Conservation (phyloP, 2,888 invertebrate genomes). For the Alloplasta piceator region DNA sequence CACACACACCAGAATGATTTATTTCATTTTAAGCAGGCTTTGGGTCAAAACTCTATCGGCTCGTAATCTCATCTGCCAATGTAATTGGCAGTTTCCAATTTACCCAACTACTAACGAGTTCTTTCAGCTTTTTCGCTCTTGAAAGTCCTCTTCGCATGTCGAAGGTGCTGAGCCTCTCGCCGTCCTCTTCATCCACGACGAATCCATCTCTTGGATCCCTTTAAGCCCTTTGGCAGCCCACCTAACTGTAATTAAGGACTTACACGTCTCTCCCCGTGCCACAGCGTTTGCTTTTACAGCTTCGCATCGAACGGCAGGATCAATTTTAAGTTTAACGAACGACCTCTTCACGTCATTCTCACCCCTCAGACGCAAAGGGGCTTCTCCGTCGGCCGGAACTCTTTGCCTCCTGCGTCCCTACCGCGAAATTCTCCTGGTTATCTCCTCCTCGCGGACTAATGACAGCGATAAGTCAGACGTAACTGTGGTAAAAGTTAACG, state of each 20-base stretch:
- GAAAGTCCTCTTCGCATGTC: slow-evolving; percentile 8
- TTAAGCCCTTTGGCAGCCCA: slow-evolving; percentile 50
- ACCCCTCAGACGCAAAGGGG: slow-evolving; percentile 38
- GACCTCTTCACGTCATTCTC: slow-evolving; percentile 72
- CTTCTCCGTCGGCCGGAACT: slow-evolving; percentile 7
- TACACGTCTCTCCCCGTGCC: slow-evolving; percentile 50
- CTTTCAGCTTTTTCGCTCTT: slow-evolving; percentile 2
- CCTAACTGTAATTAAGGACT: slow-evolving; percentile 69
- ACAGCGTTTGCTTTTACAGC: slow-evolving; percentile 50
- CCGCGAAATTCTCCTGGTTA: slow-evolving; percentile 50
- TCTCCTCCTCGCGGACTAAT: slow-evolving; percentile 61
- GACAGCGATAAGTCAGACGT: slow-evolving; percentile 67
- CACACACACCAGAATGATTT: no score
- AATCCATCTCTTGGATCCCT: slow-evolving; percentile 44
- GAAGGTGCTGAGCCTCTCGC: slow-evolving; percentile 50
- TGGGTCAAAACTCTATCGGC: no score
- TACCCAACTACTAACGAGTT: neutral
- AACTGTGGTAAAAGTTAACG: slow-evolving; percentile 56
- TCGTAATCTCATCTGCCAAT: no score
- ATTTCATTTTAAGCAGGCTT: no score
- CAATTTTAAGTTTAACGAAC: slow-evolving; percentile 79
- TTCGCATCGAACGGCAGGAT: slow-evolving; percentile 71
- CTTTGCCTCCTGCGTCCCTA: slow-evolving; percentile 17
- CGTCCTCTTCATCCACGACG: slow-evolving; percentile 39
- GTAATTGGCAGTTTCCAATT: neutral